phyloP scores from a whole-genome alignment of 1,140 invertebrate species.

The Drosophila lini region DNA sequence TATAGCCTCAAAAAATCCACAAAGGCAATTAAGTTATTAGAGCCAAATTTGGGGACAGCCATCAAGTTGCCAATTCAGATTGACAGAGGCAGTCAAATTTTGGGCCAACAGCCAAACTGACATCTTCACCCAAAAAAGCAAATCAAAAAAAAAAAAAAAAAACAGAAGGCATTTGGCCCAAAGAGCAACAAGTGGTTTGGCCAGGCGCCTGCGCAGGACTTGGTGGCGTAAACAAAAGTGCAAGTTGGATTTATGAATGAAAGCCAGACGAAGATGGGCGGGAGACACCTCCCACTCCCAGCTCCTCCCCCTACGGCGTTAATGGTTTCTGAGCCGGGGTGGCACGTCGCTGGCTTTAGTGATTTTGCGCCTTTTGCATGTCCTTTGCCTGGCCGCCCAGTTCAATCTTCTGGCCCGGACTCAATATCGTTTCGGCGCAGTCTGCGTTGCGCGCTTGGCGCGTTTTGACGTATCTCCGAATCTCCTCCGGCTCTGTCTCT shows the following conservation, averaged over 20 bases:
- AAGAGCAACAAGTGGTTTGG: constrained; percentile 16
- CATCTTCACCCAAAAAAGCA: not conserved
- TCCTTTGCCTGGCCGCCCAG: constrained; percentile 45
- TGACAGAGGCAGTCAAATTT: constrained; percentile 35
- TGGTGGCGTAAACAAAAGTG: constrained; percentile 65
- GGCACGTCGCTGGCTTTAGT: constrained; percentile 56
- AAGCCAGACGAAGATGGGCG: constrained; percentile 15
- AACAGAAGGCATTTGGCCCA: constrained; percentile 7
- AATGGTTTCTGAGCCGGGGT: constrained; percentile 67
- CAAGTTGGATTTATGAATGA: constrained; percentile 73
- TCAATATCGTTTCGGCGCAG: constrained; percentile 71
- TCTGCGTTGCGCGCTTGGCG: constrained; percentile 84
- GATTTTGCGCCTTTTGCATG: constrained; percentile 80
- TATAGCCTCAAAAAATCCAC: constrained; percentile 37
- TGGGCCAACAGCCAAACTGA: constrained; percentile 3
- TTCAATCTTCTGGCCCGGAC: constrained; percentile 71
- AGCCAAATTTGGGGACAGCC: constrained; percentile 47
- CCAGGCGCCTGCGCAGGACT: constrained; percentile 59
- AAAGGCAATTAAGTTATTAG: constrained; percentile 57
- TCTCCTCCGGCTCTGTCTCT: constrained; percentile 26
- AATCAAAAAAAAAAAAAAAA: not conserved
- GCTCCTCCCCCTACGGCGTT: constrained; percentile 37
- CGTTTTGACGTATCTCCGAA: constrained; percentile 71
- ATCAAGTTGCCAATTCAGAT: constrained; percentile 35
- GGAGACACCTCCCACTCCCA: not conserved